Base-by-base conservation (phyloP, 2,888 invertebrate species). In the Synergus gifuensis region DNA sequence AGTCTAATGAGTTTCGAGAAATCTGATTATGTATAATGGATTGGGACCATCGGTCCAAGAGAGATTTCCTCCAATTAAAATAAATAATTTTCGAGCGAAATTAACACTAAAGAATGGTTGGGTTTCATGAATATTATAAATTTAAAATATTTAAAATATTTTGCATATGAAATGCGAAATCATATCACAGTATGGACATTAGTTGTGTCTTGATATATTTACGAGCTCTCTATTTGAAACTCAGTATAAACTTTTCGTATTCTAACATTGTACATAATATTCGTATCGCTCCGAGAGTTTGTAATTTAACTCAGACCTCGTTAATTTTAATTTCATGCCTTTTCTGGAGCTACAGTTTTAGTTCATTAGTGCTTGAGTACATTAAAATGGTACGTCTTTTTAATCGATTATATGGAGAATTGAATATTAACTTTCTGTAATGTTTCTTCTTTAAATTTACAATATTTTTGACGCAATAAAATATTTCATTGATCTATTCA, bases 1-100 rank as follows among this genome's bases (percentile, higher is more conserved):
- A 28, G 16, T 69, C 67, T 69, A 69, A 69, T 69, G 46, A 69
- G 46, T 69, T 69, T 69, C 44, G 18, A 46, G 14, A 69, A 69
- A 69, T 46, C 22, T 46, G 28, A 28, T 69, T 69, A 46, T 28
- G 1, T 49, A 46, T 46, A 69, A 69, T 46, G 46, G 28, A 46
- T 22, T 36, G 5, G 16, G 46, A 46, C 22, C 46, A 44, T 46
- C 18, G 28, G 22, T 46, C 16, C 16, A 54, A 54, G 7, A 54
- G 49, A n/a, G 12, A 0, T 54, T 54, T 14, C 16, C n/a, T 2
- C 2, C 54, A 54, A n/a, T 54, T 54, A 54, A 54, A 54, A 2
- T n/a, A n/a, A n/a, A 54, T 54, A n/a, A 7, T 54, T 54, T 54
- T 8, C 7, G 8, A 54, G n/a, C 2, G 5, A 54, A n/a, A 7